These are phyloP conservation scores for Anser cygnoides DNA, from an alignment of 2,113 vertebrate species.

Conservation along the genomic window DNA sequence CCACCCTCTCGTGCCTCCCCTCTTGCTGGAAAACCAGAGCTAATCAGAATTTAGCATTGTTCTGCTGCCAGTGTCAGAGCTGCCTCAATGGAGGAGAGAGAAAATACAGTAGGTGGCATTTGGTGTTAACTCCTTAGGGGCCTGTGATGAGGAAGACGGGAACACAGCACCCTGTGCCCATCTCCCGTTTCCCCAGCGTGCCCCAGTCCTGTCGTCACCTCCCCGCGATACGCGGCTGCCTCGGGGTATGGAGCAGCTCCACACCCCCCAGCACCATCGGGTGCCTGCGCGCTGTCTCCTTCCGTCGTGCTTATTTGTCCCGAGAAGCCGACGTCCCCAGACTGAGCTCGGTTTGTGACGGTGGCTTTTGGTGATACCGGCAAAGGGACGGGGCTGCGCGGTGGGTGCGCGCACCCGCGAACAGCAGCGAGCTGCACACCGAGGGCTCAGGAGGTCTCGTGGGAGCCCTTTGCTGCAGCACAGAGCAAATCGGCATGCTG, in stretches of 20 bases:
- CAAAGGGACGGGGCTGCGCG: not conserved
- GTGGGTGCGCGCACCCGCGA: too few species aligned
- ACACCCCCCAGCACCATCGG: accelerated
- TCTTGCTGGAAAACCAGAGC: slow-evolving; percentile 44
- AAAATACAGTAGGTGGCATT: slow-evolving; percentile 43
- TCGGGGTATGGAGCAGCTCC: not conserved
- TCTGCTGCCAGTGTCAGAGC: slow-evolving; percentile 44
- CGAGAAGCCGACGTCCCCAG: not conserved
- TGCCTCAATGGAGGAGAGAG: slow-evolving; percentile 48
- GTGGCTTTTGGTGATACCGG: not conserved
- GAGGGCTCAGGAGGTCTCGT: not conserved
- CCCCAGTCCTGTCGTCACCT: accelerated
- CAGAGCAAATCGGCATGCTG: accelerated
- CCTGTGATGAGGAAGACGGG: accelerated
- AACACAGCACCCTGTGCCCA: accelerated
- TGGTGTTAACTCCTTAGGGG: slow-evolving; percentile 41
- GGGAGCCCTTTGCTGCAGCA: not conserved
- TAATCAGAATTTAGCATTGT: slow-evolving; percentile 48
- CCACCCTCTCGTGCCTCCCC: slow-evolving; percentile 49
- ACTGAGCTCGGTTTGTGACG: not conserved
- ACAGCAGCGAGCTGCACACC: accelerated
- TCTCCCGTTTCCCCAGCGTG: accelerated
- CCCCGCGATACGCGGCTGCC: accelerated
- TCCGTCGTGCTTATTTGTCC: not conserved
- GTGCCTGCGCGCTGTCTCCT: accelerated